Percentiles rank a stretch among this genome's conserved stretches.
Conservation (phyloP, 2,113 vertebrate species). For the Bucco capensis region DNA sequence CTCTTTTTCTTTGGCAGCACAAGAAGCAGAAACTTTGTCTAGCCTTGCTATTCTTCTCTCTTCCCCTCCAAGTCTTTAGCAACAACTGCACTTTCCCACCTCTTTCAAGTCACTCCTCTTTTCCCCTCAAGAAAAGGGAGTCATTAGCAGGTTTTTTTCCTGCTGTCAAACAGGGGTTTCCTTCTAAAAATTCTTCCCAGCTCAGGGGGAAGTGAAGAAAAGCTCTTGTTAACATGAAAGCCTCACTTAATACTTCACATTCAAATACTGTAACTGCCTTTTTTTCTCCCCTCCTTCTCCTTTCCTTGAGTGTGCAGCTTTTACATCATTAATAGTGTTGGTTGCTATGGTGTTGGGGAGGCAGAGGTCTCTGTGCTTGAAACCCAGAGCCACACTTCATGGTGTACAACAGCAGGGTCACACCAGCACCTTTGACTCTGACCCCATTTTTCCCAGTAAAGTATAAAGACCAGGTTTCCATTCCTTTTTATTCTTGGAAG, state of each 20-base stretch:
- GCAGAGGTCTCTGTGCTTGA: not conserved
- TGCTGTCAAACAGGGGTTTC: slow-evolving; percentile 18
- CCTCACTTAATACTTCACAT: slow-evolving; percentile 53
- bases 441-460: slow-evolving; percentile 9
- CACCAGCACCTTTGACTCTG: slow-evolving; percentile 35
- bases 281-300: not conserved
- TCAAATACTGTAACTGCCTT: slow-evolving; percentile 50
- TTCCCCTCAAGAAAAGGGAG: slow-evolving; percentile 41
- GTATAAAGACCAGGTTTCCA: not conserved
- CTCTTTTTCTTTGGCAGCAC: not conserved
- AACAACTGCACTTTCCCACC: slow-evolving; percentile 54
- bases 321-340: slow-evolving; percentile 31
- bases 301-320: slow-evolving; percentile 23
- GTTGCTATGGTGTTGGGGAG: slow-evolving; percentile 56
- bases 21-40: slow-evolving; percentile 29
- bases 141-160: slow-evolving; percentile 42
- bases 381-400: slow-evolving; percentile 17
- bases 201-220: slow-evolving; percentile 27
- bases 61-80: slow-evolving; percentile 24
- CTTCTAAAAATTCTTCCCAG: slow-evolving; percentile 36
- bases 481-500: not conserved
- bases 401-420: slow-evolving; percentile 35
- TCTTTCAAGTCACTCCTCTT: slow-evolving; percentile 56
- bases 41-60: slow-evolving; percentile 15
- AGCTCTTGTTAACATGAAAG: slow-evolving; percentile 56